These are phyloP conservation scores for Asobara japonica DNA, from an alignment of 1,140 invertebrate genomes.

Conservation along the genomic window DNA sequence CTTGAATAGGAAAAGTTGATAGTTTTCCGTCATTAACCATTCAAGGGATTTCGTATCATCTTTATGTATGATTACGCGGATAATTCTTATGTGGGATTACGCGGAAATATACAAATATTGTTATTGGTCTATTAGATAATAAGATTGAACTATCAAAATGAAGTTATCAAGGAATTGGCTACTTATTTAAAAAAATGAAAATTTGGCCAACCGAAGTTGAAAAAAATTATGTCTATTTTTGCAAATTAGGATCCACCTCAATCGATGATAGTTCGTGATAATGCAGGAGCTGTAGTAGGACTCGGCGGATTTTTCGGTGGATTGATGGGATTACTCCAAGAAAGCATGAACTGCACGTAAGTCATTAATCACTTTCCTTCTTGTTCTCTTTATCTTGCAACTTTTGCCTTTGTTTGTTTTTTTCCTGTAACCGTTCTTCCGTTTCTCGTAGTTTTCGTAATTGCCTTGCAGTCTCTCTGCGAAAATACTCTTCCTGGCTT, in stretches of 20 bases:
- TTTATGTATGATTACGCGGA: too few species aligned
- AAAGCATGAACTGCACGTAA: constrained; percentile 63
- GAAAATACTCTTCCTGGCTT: constrained; percentile 54
- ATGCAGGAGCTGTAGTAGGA: constrained; percentile 43
- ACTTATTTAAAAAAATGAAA: too few species aligned
- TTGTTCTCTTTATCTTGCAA: constrained; percentile 16
- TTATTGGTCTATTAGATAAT: too few species aligned
- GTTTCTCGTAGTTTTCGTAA: constrained; percentile 43
- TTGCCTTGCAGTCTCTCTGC: constrained; percentile 49
- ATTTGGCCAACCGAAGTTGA: too few species aligned
- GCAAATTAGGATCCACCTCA: constrained; percentile 56
- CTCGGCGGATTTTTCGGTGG: constrained; percentile 61
- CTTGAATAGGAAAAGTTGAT: too few species aligned
- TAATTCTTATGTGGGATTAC: too few species aligned
- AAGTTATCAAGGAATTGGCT: too few species aligned
- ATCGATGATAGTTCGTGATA: constrained; percentile 48
- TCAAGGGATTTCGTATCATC: too few species aligned
- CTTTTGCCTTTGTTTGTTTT: constrained; percentile 22
- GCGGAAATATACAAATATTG: too few species aligned
- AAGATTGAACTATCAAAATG: too few species aligned
- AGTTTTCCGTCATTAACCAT: too few species aligned
- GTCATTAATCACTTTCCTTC: constrained; percentile 27
- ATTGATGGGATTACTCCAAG: constrained; percentile 53
- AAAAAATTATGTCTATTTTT: constrained; percentile 17
- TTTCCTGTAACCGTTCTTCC: constrained; percentile 20